phyloP scores from a whole-genome alignment of 2,113 vertebrate species.

The Gulo gulo region DNA sequence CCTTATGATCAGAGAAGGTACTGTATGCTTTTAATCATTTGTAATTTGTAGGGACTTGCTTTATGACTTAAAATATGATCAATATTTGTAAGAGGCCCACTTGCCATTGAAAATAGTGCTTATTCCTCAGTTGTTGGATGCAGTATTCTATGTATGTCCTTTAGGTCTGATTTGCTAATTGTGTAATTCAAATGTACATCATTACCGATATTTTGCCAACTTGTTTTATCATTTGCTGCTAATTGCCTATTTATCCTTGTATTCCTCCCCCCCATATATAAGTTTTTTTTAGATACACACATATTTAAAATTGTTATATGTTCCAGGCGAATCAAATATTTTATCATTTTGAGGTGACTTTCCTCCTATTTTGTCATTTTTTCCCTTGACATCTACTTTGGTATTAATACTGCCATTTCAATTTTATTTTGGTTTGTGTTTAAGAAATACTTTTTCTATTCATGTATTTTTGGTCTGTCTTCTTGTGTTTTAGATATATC shows the following conservation, averaged over 20 bases:
- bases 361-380: neutral
- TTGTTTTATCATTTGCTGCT: neutral
- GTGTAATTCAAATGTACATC: neutral
- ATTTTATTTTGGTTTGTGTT: neutral
- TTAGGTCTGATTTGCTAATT: neutral
- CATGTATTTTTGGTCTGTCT: neutral
- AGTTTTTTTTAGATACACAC: neutral
- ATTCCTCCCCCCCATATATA: neutral
- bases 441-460: neutral
- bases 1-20: neutral
- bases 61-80: slow-evolving; percentile 1
- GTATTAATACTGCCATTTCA: neutral
- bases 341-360: neutral
- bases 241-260: neutral
- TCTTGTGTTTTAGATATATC: neutral
- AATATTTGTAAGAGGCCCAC: neutral
- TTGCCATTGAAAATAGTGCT: neutral
- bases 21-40: neutral
- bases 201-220: neutral
- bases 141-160: neutral
- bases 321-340: neutral
- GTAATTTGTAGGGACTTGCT: neutral
- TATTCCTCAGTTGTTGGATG: neutral
- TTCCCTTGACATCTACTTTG: neutral
- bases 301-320: neutral